phyloP scores from a whole-genome alignment of 1,140 invertebrate genomes.

The Muscidifurax raptorellus region DNA sequence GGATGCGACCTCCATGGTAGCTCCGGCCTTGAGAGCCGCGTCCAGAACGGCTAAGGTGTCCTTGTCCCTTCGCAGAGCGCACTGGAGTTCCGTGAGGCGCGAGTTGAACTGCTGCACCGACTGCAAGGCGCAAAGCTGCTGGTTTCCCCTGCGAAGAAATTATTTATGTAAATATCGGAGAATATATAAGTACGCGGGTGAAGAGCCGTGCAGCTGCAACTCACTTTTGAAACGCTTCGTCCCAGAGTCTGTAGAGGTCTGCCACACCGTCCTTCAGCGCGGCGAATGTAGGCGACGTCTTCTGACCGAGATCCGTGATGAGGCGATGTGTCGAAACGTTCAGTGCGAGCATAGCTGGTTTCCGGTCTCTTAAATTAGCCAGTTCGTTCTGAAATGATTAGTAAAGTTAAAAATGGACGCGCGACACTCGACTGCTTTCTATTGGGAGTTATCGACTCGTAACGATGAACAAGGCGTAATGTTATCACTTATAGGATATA shows the following conservation, averaged over 20 bases:
- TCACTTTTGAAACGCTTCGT: slow-evolving; percentile 86
- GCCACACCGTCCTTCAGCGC: slow-evolving; percentile 84
- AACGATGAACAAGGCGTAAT: no score
- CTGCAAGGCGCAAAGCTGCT: slow-evolving; percentile 75
- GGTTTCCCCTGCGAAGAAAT: slow-evolving; percentile 71
- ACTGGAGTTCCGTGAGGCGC: slow-evolving; percentile 79
- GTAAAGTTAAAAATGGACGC: slow-evolving; percentile 46
- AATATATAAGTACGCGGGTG: neutral
- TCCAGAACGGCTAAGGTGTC: slow-evolving; percentile 80
- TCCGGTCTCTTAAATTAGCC: slow-evolving; percentile 82
- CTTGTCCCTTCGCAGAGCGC: slow-evolving; percentile 79
- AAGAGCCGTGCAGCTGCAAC: slow-evolving; percentile 56
- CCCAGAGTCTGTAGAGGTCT: slow-evolving; percentile 85
- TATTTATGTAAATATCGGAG: neutral
- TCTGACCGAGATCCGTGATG: slow-evolving; percentile 77
- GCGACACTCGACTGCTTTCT: neutral
- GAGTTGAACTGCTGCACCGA: slow-evolving; percentile 80
- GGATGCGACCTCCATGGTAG: slow-evolving; percentile 78
- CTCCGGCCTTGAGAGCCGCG: slow-evolving; percentile 78
- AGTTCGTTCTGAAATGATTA: slow-evolving; percentile 78
- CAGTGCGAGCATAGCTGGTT: slow-evolving; percentile 82
- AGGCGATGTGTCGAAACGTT: slow-evolving; percentile 86
- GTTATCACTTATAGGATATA: no score
- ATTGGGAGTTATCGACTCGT: neutral
- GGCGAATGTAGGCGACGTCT: slow-evolving; percentile 69